Evolutionary conservation across 2,888 invertebrate genomes (phyloP).

Genomic region (Brachyopa scutellaris): DNA sequence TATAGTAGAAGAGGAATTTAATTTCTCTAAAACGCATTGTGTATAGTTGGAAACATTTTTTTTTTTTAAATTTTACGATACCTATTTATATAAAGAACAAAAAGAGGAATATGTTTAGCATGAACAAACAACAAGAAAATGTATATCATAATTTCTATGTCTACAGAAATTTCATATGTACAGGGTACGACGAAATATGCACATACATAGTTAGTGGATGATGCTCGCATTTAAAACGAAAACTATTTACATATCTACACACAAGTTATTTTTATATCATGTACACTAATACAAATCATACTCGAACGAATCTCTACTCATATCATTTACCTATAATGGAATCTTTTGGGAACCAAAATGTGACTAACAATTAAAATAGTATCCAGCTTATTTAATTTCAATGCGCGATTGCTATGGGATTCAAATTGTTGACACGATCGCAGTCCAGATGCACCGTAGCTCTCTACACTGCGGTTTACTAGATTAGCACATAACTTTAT

Average conservation of each 20-base stretch:
- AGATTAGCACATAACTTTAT: too few species aligned
- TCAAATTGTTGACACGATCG: too few species aligned
- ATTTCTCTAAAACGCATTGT: slow-evolving; percentile 33
- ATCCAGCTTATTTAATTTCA: too few species aligned
- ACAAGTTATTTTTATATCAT: background rate
- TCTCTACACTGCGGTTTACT: too few species aligned
- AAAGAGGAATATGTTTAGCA: slow-evolving; percentile 64
- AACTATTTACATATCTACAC: background rate
- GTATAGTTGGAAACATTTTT: slow-evolving; percentile 39
- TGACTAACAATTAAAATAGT: slow-evolving; percentile 13
- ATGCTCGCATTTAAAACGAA: slow-evolving; percentile 17
- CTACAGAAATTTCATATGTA: slow-evolving; percentile 12
- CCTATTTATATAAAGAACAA: slow-evolving; percentile 27
- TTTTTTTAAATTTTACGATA: too few species aligned
- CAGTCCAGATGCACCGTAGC: too few species aligned
- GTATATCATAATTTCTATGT: slow-evolving; percentile 8
- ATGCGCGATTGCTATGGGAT: too few species aligned
- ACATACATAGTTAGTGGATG: slow-evolving; percentile 9
- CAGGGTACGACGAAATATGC: slow-evolving; percentile 30
- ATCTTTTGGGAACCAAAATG: background rate
- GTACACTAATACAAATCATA: background rate
- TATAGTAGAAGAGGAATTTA: slow-evolving; percentile 43
- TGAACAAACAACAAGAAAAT: slow-evolving; percentile 25
- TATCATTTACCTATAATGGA: background rate
- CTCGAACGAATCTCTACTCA: background rate